Evolutionary conservation across 2,113 vertebrate genomes (phyloP).

Genomic region (Barbus barbus): DNA sequence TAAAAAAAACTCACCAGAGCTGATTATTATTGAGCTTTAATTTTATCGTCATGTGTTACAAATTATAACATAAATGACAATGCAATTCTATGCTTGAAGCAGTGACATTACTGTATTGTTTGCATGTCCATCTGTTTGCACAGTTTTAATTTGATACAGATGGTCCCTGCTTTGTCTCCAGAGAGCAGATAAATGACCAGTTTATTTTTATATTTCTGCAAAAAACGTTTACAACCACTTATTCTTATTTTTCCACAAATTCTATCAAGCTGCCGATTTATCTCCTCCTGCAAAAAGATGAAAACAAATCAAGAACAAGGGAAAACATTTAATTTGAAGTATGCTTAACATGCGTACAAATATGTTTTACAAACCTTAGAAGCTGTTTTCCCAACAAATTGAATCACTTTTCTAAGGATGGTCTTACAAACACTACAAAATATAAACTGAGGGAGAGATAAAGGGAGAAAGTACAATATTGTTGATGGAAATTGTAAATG

Average conservation of each 20-base stretch:
- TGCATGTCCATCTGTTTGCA: background rate
- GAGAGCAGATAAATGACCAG: background rate
- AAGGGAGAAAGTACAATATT: background rate
- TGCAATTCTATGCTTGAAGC: background rate
- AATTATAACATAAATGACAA: background rate
- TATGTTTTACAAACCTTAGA: conserved; percentile 10
- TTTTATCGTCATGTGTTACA: background rate
- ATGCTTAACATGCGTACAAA: background rate
- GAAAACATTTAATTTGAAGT: background rate
- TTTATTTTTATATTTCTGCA: background rate
- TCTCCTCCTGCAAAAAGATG: background rate
- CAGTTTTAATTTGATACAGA: background rate
- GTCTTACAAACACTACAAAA: background rate
- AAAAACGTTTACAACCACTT: background rate
- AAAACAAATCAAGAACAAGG: background rate
- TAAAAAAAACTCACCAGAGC: too few species aligned
- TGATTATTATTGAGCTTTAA: background rate
- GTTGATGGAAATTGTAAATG: background rate
- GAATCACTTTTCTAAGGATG: background rate
- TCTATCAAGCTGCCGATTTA: background rate
- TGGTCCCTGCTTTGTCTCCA: background rate
- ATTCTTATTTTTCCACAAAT: background rate
- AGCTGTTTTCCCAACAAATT: background rate
- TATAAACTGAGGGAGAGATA: background rate
- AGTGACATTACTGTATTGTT: background rate